phyloP scores from a whole-genome alignment of 2,797 vertebrate genomes.

The Nyctalus aviator region DNA sequence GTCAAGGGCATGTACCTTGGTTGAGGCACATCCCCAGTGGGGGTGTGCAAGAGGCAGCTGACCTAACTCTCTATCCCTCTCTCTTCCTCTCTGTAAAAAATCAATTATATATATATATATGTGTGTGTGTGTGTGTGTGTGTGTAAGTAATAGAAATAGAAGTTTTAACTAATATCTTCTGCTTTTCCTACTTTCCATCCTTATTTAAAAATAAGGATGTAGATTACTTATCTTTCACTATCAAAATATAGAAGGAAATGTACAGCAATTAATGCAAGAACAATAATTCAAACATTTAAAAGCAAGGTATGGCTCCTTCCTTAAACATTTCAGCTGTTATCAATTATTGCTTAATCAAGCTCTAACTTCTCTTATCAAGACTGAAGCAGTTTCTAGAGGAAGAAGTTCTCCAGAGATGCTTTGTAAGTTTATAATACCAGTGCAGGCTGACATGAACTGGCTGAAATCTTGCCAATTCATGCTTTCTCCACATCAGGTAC shows the following conservation, averaged over 20 bases:
- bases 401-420: background rate
- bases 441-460: background rate
- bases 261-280: conserved; percentile 9
- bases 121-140: no score
- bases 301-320: background rate
- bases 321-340: conserved; percentile 42
- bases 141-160: conserved; percentile 21
- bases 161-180: conserved; percentile 21
- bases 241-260: conserved; percentile 47
- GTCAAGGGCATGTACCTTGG: no score
- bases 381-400: background rate
- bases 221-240: background rate
- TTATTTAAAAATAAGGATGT: conserved; percentile 31
- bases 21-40: no score
- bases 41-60: no score
- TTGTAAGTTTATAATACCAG: background rate
- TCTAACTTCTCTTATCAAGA: conserved; percentile 39
- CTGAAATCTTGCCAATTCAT: background rate
- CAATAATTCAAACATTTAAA: conserved; percentile 19
- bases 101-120: no score
- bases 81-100: no score
- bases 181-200: conserved; percentile 41
- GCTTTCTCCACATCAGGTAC: background rate
- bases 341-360: background rate
- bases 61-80: no score